phyloP scores from a whole-genome alignment of 1,140 invertebrate species.

The Drosophila bocki region DNA sequence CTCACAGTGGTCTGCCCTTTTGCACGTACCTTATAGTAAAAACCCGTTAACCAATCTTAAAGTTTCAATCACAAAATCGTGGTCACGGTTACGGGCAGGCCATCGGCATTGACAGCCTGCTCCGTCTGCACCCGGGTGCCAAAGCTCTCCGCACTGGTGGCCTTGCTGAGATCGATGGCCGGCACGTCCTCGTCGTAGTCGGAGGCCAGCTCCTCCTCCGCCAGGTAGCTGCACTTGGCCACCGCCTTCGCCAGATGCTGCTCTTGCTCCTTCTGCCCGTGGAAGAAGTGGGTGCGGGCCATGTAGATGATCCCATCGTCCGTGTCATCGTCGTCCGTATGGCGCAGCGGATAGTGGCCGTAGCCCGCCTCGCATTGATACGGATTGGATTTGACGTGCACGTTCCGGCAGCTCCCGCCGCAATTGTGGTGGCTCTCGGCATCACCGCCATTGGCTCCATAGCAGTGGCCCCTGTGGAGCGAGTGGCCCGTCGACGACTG shows the following conservation, averaged over 20 bases:
- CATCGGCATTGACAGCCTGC: slow-evolving; percentile 71
- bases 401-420: slow-evolving; percentile 78
- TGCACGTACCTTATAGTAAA: slow-evolving; percentile 29
- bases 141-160: slow-evolving; percentile 72
- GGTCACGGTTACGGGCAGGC: slow-evolving; percentile 76
- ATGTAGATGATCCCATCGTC: slow-evolving; percentile 81
- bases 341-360: slow-evolving; percentile 67
- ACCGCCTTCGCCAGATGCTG: slow-evolving; percentile 13
- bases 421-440: slow-evolving; percentile 80
- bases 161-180: slow-evolving; percentile 77
- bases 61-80: slow-evolving; percentile 82
- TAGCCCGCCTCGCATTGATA: slow-evolving; percentile 81
- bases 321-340: slow-evolving; percentile 71
- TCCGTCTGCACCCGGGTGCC: slow-evolving; percentile 65
- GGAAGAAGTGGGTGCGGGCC: slow-evolving; percentile 67
- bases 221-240: slow-evolving; percentile 64
- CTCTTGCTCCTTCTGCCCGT: slow-evolving; percentile 25
- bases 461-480: slow-evolving; percentile 76
- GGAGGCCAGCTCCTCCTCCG: slow-evolving; percentile 71
- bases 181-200: slow-evolving; percentile 83
- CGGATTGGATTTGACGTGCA: slow-evolving; percentile 80
- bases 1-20: slow-evolving; percentile 1
- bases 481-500: slow-evolving; percentile 60
- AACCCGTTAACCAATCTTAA: slow-evolving; percentile 25
- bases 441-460: slow-evolving; percentile 76